These are phyloP conservation scores for Monopis laevigella DNA, from an alignment of 2,888 invertebrate species.

Conservation along the genomic window DNA sequence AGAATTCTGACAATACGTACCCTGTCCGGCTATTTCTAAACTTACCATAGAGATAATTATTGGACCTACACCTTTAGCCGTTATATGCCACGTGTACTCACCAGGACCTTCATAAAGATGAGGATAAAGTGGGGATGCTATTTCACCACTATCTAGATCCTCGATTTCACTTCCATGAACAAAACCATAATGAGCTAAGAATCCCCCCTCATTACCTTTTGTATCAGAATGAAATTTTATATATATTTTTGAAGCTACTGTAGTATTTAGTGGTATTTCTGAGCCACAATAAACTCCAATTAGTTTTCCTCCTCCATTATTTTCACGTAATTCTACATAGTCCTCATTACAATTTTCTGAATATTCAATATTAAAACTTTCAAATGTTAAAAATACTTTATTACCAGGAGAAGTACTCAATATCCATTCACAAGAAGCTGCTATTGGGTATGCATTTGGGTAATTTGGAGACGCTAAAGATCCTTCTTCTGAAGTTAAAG, in stretches of 20 bases:
- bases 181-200: conserved; percentile 76
- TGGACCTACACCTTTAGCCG: conserved; percentile 37
- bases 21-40: conserved; percentile 38
- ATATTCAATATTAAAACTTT: conserved; percentile 72
- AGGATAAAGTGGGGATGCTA: conserved; percentile 85
- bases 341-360: conserved; percentile 84
- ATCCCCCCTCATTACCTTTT: conserved; percentile 72
- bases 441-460: conserved; percentile 75
- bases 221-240: conserved; percentile 79
- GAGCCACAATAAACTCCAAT: conserved; percentile 78
- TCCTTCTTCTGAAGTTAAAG: conserved; percentile 73
- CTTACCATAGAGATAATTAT: conserved; percentile 31
- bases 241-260: conserved; percentile 70
- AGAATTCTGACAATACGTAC: conserved; percentile 34
- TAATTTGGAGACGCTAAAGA: conserved; percentile 87
- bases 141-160: conserved; percentile 70
- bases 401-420: conserved; percentile 70
- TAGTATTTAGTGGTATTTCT: conserved; percentile 68
- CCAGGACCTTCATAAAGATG: conserved; percentile 42
- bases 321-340: conserved; percentile 85
- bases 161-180: conserved; percentile 74
- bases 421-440: conserved; percentile 80
- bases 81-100: conserved; percentile 76
- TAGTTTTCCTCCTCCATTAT: conserved; percentile 69
- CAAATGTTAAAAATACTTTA: conserved; percentile 71